Base-by-base conservation (phyloP, 2,888 invertebrate genomes). In the Tiliacea citrago region DNA sequence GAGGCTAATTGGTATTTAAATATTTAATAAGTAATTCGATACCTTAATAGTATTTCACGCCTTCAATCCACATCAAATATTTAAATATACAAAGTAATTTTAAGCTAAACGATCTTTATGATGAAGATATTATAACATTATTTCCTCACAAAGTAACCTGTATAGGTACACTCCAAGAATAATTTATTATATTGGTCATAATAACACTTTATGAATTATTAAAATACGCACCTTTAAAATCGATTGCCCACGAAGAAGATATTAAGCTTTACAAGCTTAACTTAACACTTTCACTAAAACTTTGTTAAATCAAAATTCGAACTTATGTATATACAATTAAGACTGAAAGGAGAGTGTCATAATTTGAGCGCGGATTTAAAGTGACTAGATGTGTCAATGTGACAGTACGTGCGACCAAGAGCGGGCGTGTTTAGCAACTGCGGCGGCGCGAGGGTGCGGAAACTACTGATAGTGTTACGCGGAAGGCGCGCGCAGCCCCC, bases 391-490 rank as follows among this genome's bases (percentile, higher is more conserved):
- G 93, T 94, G 95, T 92, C 95, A 95, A 90, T 84, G 86, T 91
- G 90, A 86, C 86, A 87, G 77, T 77, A 94, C 96, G 96, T 96
- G 95, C 94, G 95, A 92, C 91, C 94, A 92, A 92, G 91, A 92
- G 93, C 95, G 93, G 96, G 95, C 96, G 95, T 95, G 94, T 94
- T 96, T 95, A 92, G 94, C 95, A 95, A 96, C 96, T 96, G 96
- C 93, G 92, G 92, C 89, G 88, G 92, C 90, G 92, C 92, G 93
- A 94, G 96, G 96, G 95, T 96, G 96, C 95, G 93, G 95, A 95
- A 95, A 95, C 95, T 95, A 94, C 95, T 95, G 96, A 96, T 95
- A 95, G 95, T 92, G 92, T 95, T 96, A 96, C 96, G 95, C 96
- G 95, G 96, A 96, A 96, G 96, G 94, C 94, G 92, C 90, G 89